Percentiles rank a stretch among this genome's conserved stretches.
Evolutionary conservation across 37 sponge, comb jelly and placozoan genomes (phyloP).

Genomic region (Crambe crambe): DNA sequence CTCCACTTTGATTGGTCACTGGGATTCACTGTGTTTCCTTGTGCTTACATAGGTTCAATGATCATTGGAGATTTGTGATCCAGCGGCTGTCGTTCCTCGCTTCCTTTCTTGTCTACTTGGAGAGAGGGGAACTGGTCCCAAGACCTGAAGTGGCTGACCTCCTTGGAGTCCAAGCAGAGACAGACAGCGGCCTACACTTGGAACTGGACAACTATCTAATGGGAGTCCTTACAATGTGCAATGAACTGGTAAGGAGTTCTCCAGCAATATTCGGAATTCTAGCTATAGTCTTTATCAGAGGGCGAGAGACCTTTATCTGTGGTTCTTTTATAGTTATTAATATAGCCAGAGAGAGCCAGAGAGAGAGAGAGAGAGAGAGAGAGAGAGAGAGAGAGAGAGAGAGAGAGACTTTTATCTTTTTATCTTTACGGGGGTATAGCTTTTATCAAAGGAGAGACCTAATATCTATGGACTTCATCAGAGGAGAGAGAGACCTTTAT

Average conservation of each 20-base stretch:
- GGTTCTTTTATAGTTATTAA: not conserved
- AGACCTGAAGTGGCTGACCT: conserved; percentile 31
- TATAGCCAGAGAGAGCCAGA: too few relatives aligned
- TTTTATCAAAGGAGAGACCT: too few relatives aligned
- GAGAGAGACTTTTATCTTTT: too few relatives aligned
- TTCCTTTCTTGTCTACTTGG: conserved; percentile 46
- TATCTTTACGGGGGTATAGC: too few relatives aligned
- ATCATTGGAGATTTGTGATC: conserved; percentile 53
- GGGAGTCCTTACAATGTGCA: conserved; percentile 64
- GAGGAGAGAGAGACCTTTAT: too few relatives aligned
- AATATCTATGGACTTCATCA: too few relatives aligned
- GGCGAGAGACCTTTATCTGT: too few relatives aligned
- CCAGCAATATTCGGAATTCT: too few relatives aligned
- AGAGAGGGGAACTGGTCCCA: conserved; percentile 33
- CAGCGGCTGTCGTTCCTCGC: conserved; percentile 49
- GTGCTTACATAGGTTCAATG: conserved; percentile 19
- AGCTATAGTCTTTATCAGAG: too few relatives aligned
- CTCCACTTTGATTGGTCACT: too few relatives aligned
- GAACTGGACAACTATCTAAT: conserved; percentile 76
- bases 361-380: too few relatives aligned
- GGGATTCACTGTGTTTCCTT: not conserved
- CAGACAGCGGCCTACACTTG: conserved; percentile 62
- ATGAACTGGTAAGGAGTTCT: conserved; percentile 66
- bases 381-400: too few relatives aligned
- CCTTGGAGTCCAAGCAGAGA: conserved; percentile 19